Evolutionary conservation across 2,113 vertebrate genomes (phyloP).

Genomic region (Ifrita kowaldi): DNA sequence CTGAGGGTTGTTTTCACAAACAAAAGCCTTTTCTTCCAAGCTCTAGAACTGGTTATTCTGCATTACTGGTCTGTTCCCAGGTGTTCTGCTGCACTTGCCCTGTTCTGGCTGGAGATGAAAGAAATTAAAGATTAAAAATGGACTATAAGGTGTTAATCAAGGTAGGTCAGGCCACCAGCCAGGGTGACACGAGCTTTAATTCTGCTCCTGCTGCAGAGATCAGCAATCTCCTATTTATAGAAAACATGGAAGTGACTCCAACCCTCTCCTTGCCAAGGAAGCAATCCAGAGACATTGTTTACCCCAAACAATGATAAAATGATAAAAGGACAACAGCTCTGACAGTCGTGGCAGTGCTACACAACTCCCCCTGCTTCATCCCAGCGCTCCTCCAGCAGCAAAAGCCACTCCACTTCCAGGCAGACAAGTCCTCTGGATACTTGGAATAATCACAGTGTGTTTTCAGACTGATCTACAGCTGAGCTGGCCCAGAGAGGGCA

Average conservation of each 20-base stretch:
- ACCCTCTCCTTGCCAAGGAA: conserved; percentile 14
- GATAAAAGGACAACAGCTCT: conserved; percentile 13
- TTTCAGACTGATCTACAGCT: background rate
- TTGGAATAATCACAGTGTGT: background rate
- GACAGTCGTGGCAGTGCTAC: background rate
- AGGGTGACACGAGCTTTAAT: background rate
- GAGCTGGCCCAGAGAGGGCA: background rate
- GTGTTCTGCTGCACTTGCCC: background rate
- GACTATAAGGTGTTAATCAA: background rate
- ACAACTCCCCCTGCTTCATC: background rate
- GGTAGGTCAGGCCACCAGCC: background rate
- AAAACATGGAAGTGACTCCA: background rate
- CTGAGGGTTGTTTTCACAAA: background rate
- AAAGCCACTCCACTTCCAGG: background rate
- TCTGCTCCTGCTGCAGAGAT: background rate
- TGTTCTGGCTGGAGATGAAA: background rate
- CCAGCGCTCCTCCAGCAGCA: background rate
- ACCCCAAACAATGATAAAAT: background rate
- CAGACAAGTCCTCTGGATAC: background rate
- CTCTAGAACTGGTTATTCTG: background rate
- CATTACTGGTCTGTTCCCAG: background rate
- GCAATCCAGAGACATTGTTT: background rate
- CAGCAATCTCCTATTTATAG: conserved; percentile 58
- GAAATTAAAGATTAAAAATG: background rate
- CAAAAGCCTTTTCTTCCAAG: background rate